These are phyloP conservation scores for Stomorhina lunata DNA, from an alignment of 2,888 invertebrate species.

Conservation along the genomic window DNA sequence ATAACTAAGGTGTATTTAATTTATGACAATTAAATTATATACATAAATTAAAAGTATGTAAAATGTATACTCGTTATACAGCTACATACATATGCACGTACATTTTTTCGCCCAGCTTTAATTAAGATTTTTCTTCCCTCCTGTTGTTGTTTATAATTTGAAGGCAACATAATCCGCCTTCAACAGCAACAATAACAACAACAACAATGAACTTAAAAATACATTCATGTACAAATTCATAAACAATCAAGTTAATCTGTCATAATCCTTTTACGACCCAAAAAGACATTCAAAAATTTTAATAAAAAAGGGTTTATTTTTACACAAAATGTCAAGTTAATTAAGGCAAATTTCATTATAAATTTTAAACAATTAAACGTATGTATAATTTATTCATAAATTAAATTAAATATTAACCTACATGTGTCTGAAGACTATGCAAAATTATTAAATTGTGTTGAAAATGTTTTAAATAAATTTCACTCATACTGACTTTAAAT, in stretches of 20 bases:
- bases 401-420: too few relatives aligned
- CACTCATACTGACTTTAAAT: too few relatives aligned
- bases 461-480: too few relatives aligned
- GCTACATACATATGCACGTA: neutral
- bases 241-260: constrained; percentile 4
- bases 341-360: neutral
- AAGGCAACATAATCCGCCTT: neutral
- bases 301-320: constrained; percentile 1
- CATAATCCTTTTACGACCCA: neutral
- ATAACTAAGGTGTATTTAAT: constrained; percentile 30
- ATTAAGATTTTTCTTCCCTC: neutral
- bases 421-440: neutral
- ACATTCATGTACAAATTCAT: neutral
- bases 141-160: neutral
- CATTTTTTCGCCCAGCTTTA: neutral
- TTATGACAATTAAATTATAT: constrained; percentile 53
- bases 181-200: neutral
- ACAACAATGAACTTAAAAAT: neutral
- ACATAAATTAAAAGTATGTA: constrained; percentile 7
- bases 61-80: neutral
- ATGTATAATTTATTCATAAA: neutral
- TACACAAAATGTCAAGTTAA: constrained; percentile 20
- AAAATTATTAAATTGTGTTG: neutral
- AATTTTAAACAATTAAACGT: neutral
- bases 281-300: neutral